Base-by-base conservation (phyloP, 2,113 vertebrate species). In the Burhinus bistriatus region DNA sequence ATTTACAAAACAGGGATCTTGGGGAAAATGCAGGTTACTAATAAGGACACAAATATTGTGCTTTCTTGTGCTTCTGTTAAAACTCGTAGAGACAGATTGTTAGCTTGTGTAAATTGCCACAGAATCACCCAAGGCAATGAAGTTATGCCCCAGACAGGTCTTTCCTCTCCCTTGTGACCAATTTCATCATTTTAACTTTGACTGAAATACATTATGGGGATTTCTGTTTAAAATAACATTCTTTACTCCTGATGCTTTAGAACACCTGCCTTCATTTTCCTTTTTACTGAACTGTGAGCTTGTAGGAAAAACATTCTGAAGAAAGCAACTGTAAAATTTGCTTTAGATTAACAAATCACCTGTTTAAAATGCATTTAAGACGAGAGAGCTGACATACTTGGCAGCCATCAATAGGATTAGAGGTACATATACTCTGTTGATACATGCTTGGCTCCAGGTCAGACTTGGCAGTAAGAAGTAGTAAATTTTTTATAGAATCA, bases 381-480 rank as follows among this genome's bases (percentile, higher is more conserved):
- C 36, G 38, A 79, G 57, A 76, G 17, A 84, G 34, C 29, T 89
- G 71, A 84, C 64, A 58, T 77, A 54, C 40, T 91, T 96, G 90
- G 83, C 76, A 95, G 38, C 36, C 51, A 36, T 27, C 59, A 58
- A 52, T 42, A 86, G 36, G 49, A 92, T 55, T 52, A 71, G 32
- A 80, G 49, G 55, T 36, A 87, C 0, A 0, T 75, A 55, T 57
- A 73, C 75, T 88, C 42, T 92, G 87, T 84, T 92, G 65, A 90
- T 83, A 85, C 66, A 85, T 68, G 69, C 54, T 62, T 91, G 36
- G 45, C 32, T 78, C 45, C 38, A 83, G 82, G 68, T 94, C 54
- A 92, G 62, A 91, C 55, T 90, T 93, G 73, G 44, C 87, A 85
- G 66, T 65, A 95, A 91, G 81, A 94, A 69, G 30, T 32, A 59